Evolutionary conservation across 2,797 vertebrate genomes (phyloP).

Genomic region (Psittacula echo): DNA sequence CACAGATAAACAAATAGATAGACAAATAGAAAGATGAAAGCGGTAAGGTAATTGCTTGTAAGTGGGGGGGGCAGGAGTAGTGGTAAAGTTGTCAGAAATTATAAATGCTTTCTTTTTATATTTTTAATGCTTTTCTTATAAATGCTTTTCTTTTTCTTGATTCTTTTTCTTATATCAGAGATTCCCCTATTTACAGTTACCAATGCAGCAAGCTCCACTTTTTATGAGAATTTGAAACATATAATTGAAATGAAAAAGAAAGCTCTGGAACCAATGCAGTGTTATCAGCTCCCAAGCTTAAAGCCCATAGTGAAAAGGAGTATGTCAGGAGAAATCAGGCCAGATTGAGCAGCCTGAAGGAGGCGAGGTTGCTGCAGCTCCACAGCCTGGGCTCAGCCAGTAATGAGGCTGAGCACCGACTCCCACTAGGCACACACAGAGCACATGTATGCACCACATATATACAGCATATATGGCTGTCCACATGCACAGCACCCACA

Average conservation of each 20-base stretch:
- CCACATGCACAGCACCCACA: background rate
- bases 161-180: slow-evolving; percentile 8
- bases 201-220: background rate
- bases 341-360: background rate
- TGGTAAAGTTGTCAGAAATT: background rate
- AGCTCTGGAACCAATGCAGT: background rate
- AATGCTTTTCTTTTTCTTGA: no score
- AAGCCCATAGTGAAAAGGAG: background rate
- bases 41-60: background rate
- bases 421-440: background rate
- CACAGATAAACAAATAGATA: background rate
- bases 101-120: no score
- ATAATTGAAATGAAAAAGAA: background rate
- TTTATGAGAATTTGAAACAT: background rate
- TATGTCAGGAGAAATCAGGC: background rate
- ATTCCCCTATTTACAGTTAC: background rate
- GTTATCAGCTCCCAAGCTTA: background rate
- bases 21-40: slow-evolving; percentile 6
- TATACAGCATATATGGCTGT: background rate
- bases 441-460: no score
- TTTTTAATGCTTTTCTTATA: no score
- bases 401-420: fast-evolving
- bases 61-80: fast-evolving
- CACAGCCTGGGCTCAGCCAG: background rate
- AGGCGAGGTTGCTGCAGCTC: background rate